phyloP scores from a whole-genome alignment of 2,797 vertebrate genomes.

The Eutrigla gurnardus region DNA sequence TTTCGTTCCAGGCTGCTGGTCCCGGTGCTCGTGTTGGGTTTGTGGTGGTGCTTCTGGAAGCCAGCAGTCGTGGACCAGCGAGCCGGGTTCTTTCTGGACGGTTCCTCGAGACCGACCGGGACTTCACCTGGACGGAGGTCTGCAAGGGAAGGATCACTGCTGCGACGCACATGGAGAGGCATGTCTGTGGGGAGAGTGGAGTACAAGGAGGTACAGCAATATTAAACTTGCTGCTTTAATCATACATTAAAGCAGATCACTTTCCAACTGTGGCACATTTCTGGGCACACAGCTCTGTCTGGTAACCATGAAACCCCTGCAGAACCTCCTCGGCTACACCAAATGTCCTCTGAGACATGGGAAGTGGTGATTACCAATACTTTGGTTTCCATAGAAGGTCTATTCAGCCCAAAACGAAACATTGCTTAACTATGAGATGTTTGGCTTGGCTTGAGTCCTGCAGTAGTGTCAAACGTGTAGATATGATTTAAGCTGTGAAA shows the following conservation, averaged over 20 bases:
- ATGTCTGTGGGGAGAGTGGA: slow-evolving; percentile 85
- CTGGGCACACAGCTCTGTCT: slow-evolving; percentile 25
- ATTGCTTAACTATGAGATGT: slow-evolving; percentile 41
- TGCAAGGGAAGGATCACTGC: slow-evolving; percentile 93
- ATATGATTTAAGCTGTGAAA: slow-evolving; percentile 20
- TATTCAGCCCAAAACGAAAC: slow-evolving; percentile 53
- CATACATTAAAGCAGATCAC: slow-evolving; percentile 1
- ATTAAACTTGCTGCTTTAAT: slow-evolving; percentile 27
- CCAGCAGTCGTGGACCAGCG: slow-evolving; percentile 94
- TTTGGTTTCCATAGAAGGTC: slow-evolving; percentile 54
- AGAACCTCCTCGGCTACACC: slow-evolving; percentile 17
- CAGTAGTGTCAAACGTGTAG: slow-evolving; percentile 44
- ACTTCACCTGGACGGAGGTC: slow-evolving; percentile 82
- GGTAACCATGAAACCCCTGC: slow-evolving; percentile 8
- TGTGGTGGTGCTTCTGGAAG: slow-evolving; percentile 88
- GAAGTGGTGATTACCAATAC: slow-evolving; percentile 48
- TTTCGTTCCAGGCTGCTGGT: slow-evolving; percentile 89
- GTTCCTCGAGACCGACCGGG: slow-evolving; percentile 87
- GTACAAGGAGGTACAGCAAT: neutral
- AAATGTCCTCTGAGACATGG: slow-evolving; percentile 39
- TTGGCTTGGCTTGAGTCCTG: slow-evolving; percentile 56
- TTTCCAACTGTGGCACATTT: slow-evolving; percentile 33
- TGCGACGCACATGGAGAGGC: slow-evolving; percentile 95
- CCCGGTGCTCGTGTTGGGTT: slow-evolving; percentile 59
- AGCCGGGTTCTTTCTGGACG: slow-evolving; percentile 92